Evolutionary conservation across 2,113 vertebrate genomes (phyloP).

Genomic region (Nesogale talazaci): DNA sequence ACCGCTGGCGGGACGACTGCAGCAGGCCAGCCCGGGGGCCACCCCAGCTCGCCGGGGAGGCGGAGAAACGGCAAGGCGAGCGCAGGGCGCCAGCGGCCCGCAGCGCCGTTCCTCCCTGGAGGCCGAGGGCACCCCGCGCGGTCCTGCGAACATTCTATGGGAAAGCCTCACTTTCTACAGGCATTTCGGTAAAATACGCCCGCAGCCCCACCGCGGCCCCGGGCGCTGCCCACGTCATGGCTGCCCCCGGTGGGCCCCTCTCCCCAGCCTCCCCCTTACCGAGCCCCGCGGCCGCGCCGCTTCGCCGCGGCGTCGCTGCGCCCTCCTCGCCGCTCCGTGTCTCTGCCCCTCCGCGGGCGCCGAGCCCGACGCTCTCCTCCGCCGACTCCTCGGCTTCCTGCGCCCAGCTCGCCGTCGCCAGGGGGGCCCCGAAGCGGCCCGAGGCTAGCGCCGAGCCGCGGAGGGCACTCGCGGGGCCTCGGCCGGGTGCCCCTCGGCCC

Average conservation of each 20-base stretch:
- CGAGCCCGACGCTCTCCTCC: conserved; percentile 56
- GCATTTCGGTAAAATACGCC: background rate
- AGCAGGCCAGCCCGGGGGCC: conserved; percentile 55
- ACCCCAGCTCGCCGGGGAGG: background rate
- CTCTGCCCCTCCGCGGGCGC: conserved; percentile 64
- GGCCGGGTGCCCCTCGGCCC: conserved; percentile 70
- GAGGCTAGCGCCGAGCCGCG: conserved; percentile 59
- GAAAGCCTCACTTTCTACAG: background rate
- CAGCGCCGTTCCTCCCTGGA: background rate
- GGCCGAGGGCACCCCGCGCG: conserved; percentile 23
- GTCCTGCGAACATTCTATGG: conserved; percentile 11
- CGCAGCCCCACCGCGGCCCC: background rate
- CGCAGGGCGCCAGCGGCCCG: conserved; percentile 23
- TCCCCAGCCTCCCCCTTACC: conserved; percentile 67
- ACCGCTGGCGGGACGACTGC: background rate
- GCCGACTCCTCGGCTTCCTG: background rate
- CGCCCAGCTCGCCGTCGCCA: background rate
- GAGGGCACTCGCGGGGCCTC: conserved; percentile 70
- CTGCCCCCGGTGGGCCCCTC: conserved; percentile 39
- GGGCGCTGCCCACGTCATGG: conserved; percentile 63
- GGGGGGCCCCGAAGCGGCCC: background rate
- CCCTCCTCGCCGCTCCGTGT: conserved; percentile 70
- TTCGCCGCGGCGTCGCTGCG: conserved; percentile 76
- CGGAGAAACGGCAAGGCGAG: background rate
- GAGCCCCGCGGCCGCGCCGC: conserved; percentile 78